phyloP scores from a whole-genome alignment of 2,113 vertebrate species.

The Prunella himalayana region DNA sequence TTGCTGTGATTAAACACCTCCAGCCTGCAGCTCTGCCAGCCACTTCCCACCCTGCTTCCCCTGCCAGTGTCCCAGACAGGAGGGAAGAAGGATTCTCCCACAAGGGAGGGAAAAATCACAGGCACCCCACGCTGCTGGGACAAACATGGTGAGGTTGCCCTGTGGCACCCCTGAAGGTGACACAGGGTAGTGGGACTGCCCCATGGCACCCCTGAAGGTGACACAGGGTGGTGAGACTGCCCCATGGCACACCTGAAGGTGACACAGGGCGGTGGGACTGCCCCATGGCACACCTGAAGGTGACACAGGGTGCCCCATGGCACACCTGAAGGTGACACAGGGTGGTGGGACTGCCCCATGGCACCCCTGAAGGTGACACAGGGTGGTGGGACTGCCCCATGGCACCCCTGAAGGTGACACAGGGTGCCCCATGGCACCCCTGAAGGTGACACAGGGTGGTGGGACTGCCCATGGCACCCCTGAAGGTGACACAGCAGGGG shows the following conservation, averaged over 20 bases:
- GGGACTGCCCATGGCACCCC: background rate
- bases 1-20: constrained; percentile 35
- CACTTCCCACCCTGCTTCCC: background rate
- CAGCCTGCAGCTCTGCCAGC: background rate
- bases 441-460: background rate
- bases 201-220: background rate
- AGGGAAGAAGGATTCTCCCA: background rate
- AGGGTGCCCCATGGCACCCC: background rate
- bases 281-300: background rate
- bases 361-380: background rate
- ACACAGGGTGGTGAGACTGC: accelerated
- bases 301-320: background rate
- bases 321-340: background rate
- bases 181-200: accelerated
- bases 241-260: background rate
- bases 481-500: background rate
- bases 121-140: accelerated
- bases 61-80: accelerated
- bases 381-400: accelerated
- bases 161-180: background rate
- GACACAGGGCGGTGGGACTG: accelerated
- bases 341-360: accelerated
- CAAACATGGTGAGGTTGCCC: accelerated
- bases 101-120: accelerated
- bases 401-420: background rate